Conservation (phyloP, 1,140 invertebrate genomes). For the Nephotettix cincticeps region DNA sequence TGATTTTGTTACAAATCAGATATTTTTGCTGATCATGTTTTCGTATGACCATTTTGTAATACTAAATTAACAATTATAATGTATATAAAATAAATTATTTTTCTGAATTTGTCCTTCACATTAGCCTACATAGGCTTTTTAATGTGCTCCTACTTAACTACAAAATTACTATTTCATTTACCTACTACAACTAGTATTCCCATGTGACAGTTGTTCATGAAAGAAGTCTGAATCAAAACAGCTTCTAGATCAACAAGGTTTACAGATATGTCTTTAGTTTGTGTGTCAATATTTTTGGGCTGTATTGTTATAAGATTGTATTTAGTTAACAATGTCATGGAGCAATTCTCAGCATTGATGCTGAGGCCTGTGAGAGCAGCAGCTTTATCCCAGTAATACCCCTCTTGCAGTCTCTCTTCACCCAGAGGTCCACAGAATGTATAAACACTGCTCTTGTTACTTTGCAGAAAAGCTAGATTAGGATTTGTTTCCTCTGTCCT, state of each 20-base stretch:
- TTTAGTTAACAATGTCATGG: neutral
- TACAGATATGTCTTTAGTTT: too few species aligned
- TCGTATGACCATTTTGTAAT: too few species aligned
- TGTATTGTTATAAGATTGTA: slow-evolving; percentile 13
- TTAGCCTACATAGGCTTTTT: too few species aligned
- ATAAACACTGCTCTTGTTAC: slow-evolving; percentile 7
- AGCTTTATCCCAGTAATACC: slow-evolving; percentile 18
- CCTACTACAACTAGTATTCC: neutral
- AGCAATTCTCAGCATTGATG: neutral
- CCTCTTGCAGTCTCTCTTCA: slow-evolving; percentile 3
- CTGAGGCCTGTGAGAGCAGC: neutral
- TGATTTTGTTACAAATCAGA: too few species aligned
- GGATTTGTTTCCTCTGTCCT: neutral
- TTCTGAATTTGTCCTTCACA: too few species aligned
- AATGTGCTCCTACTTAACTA: too few species aligned
- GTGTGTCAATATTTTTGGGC: slow-evolving; percentile 16
- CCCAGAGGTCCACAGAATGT: slow-evolving; percentile 20
- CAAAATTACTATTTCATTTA: too few species aligned
- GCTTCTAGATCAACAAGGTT: too few species aligned
- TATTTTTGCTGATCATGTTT: too few species aligned
- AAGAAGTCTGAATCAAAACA: neutral
- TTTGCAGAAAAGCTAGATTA: neutral
- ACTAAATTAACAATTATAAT: too few species aligned
- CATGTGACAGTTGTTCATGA: neutral
- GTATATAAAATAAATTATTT: too few species aligned